Evolutionary conservation across 2,797 vertebrate genomes (phyloP).

Genomic region (Anolis apletophallus): DNA sequence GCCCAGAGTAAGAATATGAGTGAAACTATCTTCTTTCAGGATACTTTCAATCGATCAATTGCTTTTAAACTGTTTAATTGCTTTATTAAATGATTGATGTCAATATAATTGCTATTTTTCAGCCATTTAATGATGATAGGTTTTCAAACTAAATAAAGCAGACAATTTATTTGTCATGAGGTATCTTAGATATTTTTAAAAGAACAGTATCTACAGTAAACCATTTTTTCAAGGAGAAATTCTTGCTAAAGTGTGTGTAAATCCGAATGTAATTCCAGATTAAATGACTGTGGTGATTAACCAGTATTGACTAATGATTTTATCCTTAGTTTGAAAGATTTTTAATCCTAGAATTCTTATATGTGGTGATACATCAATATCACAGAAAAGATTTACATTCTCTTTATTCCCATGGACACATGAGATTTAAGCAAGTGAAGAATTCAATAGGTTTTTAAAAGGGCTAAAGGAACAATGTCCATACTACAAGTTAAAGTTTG

Average conservation of each 20-base stretch:
- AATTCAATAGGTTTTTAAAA: not conserved
- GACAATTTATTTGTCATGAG: not conserved
- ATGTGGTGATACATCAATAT: not conserved
- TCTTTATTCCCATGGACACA: not conserved
- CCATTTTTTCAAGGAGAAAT: not conserved
- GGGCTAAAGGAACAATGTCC: too few species aligned
- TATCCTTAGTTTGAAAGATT: not conserved
- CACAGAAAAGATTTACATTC: not conserved
- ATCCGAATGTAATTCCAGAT: not conserved
- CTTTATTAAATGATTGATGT: conserved; percentile 13
- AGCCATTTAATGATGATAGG: not conserved
- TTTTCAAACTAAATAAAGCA: conserved; percentile 29
- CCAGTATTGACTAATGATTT: not conserved
- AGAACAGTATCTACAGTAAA: not conserved
- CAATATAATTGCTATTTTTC: not conserved
- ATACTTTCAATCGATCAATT: not conserved
- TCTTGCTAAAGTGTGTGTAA: not conserved
- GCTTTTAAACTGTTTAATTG: conserved; percentile 13
- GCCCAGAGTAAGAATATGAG: not conserved
- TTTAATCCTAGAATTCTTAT: not conserved
- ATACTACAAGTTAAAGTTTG: too few species aligned
- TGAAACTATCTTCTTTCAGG: conserved; percentile 10
- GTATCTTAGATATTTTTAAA: not conserved
- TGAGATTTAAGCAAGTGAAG: not conserved
- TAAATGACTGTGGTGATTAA: not conserved